Base-by-base conservation (phyloP, 2,113 vertebrate species). In the Tringa solitaria region DNA sequence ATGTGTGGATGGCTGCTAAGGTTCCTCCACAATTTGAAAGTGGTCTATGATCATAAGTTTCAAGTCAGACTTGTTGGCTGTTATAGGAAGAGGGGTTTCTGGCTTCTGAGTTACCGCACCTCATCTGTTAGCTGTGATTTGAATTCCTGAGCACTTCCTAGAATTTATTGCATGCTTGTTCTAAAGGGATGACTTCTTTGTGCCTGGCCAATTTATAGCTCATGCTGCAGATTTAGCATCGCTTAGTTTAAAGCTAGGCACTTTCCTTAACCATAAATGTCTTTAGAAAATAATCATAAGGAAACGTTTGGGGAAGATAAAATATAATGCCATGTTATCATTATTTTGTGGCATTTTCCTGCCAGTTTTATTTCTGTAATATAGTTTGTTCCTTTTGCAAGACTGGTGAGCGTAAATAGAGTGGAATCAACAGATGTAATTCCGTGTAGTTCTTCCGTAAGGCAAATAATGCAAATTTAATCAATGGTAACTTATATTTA, bases 11-110 rank as follows among this genome's bases (percentile, higher is more conserved):
- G 45, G 28, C 23, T 77, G 56, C 57, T 43, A 28, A 54, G 20
- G 14, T 45, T 88, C 39, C 61, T 64, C 39, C 12, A 12, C 19
- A 48, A 8, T n/a, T 30, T 54, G 16, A 46, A 68, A 68, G 56
- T 7, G n/a, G 12, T 37, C n/a, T 43, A 12, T 19, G 32, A 53
- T 22, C 27, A 39, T 37, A 59, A 76, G 10, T n/a, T 43, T 89
- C 23, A 48, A 53, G 51, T 27, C 37, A 65, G 21, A 11, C 22
- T 28, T 0, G 0, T 50, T 70, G 63, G 46, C 6, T 4, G 0
- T n/a, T 24, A 9, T 9, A 46, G 24, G 24, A 53, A 72, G 24
- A 61, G 24, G 17, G 45, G 32, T 8, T 54, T 89, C 56, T 43
- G 39, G 39, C 21, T 12, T 39, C 18, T 30, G 39, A 56, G 53